Percentiles rank a stretch among this genome's conserved stretches.
These are phyloP conservation scores for Drosophila arizonae DNA, from an alignment of 1,140 invertebrate genomes.

Conservation along the genomic window DNA sequence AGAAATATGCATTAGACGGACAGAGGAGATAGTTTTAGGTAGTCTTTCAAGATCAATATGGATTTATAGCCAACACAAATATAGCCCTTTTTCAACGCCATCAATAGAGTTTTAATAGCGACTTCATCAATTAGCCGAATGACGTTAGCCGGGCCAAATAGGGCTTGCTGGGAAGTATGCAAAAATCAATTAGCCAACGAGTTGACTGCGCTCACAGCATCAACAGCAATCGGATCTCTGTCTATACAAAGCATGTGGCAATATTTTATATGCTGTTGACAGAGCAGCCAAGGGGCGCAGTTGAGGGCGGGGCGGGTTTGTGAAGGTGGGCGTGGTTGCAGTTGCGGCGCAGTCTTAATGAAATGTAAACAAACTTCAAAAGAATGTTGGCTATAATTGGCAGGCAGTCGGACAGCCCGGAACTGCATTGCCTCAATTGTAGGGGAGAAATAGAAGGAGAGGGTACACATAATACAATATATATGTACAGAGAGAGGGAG, in stretches of 20 bases:
- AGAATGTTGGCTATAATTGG: slow-evolving; percentile 75
- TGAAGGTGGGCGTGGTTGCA: slow-evolving; percentile 33
- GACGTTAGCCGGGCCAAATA: slow-evolving; percentile 3
- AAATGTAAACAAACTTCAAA: slow-evolving; percentile 80
- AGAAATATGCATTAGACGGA: no score
- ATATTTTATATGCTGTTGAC: slow-evolving; percentile 25
- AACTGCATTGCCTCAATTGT: slow-evolving; percentile 4
- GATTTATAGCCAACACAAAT: no score
- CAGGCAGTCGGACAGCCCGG: slow-evolving; percentile 49
- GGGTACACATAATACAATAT: neutral
- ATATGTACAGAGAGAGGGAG: no score
- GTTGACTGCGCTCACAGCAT: slow-evolving; percentile 52
- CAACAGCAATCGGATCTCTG: slow-evolving; percentile 44
- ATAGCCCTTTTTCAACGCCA: no score
- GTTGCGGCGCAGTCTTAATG: slow-evolving; percentile 69
- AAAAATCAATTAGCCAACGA: slow-evolving; percentile 69
- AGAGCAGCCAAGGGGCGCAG: no score
- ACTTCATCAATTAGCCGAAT: slow-evolving; percentile 29
- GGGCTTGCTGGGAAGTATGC: slow-evolving; percentile 30
- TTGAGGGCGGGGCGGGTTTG: neutral
- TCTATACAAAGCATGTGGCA: slow-evolving; percentile 62
- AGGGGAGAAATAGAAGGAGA: no score
- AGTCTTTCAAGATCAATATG: no score
- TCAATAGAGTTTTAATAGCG: neutral
- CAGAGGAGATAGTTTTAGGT: no score